phyloP scores from a whole-genome alignment of 2,888 invertebrate genomes.

The Eupelmus urozonus region DNA sequence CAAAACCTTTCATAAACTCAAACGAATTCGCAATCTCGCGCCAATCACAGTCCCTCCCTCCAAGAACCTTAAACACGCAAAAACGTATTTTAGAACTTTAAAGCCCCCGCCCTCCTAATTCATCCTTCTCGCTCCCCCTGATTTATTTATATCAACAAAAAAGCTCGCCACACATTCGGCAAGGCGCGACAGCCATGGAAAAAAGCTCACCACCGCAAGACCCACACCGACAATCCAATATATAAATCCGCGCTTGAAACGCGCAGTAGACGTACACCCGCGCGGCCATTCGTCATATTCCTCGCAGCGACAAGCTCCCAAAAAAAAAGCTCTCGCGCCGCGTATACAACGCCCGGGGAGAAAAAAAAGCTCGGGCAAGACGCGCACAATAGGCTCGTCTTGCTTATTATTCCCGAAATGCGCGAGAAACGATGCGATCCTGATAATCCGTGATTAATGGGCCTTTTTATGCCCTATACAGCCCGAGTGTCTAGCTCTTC shows the following conservation, averaged over 20 bases:
- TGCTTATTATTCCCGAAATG: constrained; percentile 52
- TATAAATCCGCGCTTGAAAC: constrained; percentile 31
- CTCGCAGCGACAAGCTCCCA: constrained; percentile 6
- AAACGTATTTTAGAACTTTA: too few species aligned
- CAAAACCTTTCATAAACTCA: too few species aligned
- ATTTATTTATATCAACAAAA: too few species aligned
- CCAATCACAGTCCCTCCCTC: too few species aligned
- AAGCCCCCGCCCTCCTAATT: too few species aligned
- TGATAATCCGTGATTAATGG: constrained; percentile 54
- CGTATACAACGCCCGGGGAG: not conserved
- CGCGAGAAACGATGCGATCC: constrained; percentile 34
- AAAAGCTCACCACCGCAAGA: constrained; percentile 1
- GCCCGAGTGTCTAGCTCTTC: not conserved
- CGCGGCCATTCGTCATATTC: constrained; percentile 47
- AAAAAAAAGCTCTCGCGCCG: not conserved
- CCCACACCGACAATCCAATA: constrained; percentile 9
- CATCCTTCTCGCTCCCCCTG: too few species aligned
- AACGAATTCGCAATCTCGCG: too few species aligned
- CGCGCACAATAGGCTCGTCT: not conserved
- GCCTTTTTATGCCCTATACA: not conserved
- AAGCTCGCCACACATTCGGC: constrained; percentile 15
- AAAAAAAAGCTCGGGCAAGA: not conserved
- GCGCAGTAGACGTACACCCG: too few species aligned
- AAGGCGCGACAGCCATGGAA: constrained; percentile 4
- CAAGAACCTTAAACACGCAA: too few species aligned